Conservation (phyloP, 1,140 invertebrate species). For the Carposina sasakii region DNA sequence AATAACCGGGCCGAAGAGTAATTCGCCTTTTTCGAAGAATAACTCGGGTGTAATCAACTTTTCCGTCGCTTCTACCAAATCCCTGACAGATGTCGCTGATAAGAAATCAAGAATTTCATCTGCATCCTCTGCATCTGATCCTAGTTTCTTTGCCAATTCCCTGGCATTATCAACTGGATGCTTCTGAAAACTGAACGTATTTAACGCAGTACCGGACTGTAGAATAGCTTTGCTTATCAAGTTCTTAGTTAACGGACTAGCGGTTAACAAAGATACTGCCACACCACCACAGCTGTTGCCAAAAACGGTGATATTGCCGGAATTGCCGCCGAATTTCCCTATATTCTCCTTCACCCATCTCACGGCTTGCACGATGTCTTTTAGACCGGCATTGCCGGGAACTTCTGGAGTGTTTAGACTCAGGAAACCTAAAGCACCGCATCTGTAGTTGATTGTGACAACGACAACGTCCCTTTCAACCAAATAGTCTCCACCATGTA, state of each 20-base stretch:
- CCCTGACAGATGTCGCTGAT: slow-evolving; percentile 42
- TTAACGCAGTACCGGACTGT: slow-evolving; percentile 79
- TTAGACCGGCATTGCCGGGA: slow-evolving; percentile 77
- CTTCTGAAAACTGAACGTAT: slow-evolving; percentile 71
- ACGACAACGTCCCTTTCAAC: slow-evolving; percentile 77
- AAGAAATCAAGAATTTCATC: slow-evolving; percentile 55
- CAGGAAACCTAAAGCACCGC: slow-evolving; percentile 77
- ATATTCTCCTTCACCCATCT: slow-evolving; percentile 77
- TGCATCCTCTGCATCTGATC: slow-evolving; percentile 44
- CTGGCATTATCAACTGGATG: slow-evolving; percentile 54
- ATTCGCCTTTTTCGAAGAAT: slow-evolving; percentile 16
- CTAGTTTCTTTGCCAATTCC: slow-evolving; percentile 38
- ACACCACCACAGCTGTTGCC: slow-evolving; percentile 73
- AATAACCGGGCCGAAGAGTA: slow-evolving; percentile 41
- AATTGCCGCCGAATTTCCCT: slow-evolving; percentile 73
- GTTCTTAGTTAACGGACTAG: slow-evolving; percentile 67
- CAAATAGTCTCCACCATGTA: slow-evolving; percentile 74
- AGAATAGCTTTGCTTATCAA: slow-evolving; percentile 77
- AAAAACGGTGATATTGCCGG: slow-evolving; percentile 71
- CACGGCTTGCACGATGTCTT: slow-evolving; percentile 76
- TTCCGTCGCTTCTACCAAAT: slow-evolving; percentile 43
- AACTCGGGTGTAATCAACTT: slow-evolving; percentile 26
- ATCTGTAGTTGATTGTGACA: slow-evolving; percentile 80
- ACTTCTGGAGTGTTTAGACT: slow-evolving; percentile 67
- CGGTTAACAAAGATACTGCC: slow-evolving; percentile 64